These are phyloP conservation scores for Helogale parvula DNA, from an alignment of 2,113 vertebrate species.

Conservation along the genomic window DNA sequence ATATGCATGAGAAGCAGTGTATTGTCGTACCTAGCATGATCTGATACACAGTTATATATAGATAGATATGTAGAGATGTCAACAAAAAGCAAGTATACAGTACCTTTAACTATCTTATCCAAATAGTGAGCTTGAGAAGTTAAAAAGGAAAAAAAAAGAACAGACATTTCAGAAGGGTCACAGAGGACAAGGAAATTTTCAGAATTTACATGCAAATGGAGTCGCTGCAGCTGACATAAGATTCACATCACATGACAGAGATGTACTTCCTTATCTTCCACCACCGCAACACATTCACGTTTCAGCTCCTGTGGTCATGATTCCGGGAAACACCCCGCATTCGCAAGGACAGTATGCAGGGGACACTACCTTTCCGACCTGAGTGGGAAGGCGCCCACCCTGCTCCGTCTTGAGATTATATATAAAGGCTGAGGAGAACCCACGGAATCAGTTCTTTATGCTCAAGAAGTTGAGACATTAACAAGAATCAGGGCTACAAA, in stretches of 20 bases:
- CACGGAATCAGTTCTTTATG: constrained; percentile 37
- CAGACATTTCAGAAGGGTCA: constrained; percentile 92
- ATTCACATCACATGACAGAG: constrained; percentile 81
- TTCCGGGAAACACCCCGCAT: constrained; percentile 42
- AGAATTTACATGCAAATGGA: constrained; percentile 89
- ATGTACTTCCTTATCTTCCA: constrained; percentile 74
- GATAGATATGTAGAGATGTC: constrained; percentile 78
- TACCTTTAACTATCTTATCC: constrained; percentile 99
- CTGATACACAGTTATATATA: constrained; percentile 66
- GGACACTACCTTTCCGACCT: not conserved
- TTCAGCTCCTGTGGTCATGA: constrained; percentile 60
- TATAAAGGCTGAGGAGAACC: constrained; percentile 32
- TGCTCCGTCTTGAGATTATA: not conserved
- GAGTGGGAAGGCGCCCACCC: not conserved
- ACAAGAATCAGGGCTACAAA: not conserved
- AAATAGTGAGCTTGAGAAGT: constrained; percentile 98
- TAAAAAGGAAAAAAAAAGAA: constrained; percentile 84
- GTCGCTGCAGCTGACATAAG: constrained; percentile 80
- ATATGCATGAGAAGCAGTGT: constrained; percentile 78
- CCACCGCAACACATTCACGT: constrained; percentile 74
- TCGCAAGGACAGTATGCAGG: constrained; percentile 51
- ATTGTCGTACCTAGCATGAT: constrained; percentile 73
- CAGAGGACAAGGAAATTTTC: constrained; percentile 85
- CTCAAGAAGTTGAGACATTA: not conserved
- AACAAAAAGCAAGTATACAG: constrained; percentile 91